Conservation (phyloP, 37 sponge, comb jelly and placozoan species). For the Eunapius fragilis region DNA sequence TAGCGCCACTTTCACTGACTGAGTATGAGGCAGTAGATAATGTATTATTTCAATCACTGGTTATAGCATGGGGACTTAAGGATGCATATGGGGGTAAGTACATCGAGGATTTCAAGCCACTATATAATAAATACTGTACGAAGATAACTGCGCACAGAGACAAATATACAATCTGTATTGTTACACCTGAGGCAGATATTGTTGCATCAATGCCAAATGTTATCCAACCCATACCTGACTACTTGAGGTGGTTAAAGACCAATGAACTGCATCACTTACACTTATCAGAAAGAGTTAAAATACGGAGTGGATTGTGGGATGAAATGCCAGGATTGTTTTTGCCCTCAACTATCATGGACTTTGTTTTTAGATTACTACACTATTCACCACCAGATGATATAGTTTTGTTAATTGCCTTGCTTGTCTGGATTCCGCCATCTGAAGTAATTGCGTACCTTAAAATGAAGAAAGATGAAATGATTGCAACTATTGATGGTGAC, state of each 20-base stretch:
- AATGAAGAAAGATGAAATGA: background rate
- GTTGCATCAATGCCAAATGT: background rate
- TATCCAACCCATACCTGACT: slow-evolving; percentile 17
- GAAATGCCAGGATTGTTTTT: slow-evolving; percentile 4
- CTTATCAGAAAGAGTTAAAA: background rate
- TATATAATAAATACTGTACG: background rate
- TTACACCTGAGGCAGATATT: background rate
- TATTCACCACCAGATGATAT: background rate
- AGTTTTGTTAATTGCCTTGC: background rate
- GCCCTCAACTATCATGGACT: background rate
- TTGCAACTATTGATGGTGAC: background rate
- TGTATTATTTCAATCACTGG: too few relatives aligned
- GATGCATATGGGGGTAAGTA: too few relatives aligned
- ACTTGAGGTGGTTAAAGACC: slow-evolving; percentile 6
- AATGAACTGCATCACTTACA: slow-evolving; percentile 19
- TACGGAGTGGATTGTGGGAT: slow-evolving; percentile 5
- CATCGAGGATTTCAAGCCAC: background rate
- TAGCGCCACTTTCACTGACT: too few relatives aligned
- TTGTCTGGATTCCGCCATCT: background rate
- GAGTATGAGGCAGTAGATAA: too few relatives aligned
- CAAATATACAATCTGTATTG: slow-evolving; percentile 8
- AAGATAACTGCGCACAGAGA: background rate
- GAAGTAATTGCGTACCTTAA: background rate
- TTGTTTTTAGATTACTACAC: background rate
- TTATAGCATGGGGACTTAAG: too few relatives aligned